A percentile compares a stretch with the other conserved stretches of the same genome.
These are phyloP conservation scores for Scelioninae gen. 2 DNA, from an alignment of 2,888 invertebrate genomes.

Conservation along the genomic window DNA sequence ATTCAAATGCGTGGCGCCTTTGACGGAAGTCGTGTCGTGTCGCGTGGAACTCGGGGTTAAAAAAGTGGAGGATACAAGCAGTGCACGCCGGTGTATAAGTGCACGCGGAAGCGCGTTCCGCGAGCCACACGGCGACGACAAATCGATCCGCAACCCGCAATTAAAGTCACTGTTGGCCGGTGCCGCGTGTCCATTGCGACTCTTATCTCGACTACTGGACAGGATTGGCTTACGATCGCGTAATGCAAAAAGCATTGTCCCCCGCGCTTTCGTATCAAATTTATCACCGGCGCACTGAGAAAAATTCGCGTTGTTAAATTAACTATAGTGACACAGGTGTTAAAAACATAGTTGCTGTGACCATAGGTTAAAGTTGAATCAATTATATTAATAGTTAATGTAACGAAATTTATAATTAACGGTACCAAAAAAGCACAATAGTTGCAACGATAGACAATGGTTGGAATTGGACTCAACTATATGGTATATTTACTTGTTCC, in stretches of 20 bases:
- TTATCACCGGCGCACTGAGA: too few species aligned
- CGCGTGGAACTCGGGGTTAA: slow-evolving; percentile 33
- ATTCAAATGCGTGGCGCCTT: slow-evolving; percentile 52
- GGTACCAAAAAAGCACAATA: too few species aligned
- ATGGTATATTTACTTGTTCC: too few species aligned
- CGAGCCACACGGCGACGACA: slow-evolving; percentile 56
- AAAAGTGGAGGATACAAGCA: slow-evolving; percentile 46
- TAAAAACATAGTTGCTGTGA: too few species aligned
- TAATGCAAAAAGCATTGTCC: slow-evolving; percentile 41
- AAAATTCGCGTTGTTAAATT: too few species aligned
- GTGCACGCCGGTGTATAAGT: slow-evolving; percentile 32
- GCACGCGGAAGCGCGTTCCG: slow-evolving; percentile 49
- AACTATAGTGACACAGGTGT: too few species aligned
- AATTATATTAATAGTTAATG: too few species aligned
- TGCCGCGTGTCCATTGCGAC: slow-evolving; percentile 42
- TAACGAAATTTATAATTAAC: too few species aligned
- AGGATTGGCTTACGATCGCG: slow-evolving; percentile 52
- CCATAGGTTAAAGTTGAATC: too few species aligned
- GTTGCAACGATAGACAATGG: too few species aligned
- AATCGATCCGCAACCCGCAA: slow-evolving; percentile 59
- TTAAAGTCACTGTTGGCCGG: slow-evolving; percentile 57
- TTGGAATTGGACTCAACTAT: too few species aligned
- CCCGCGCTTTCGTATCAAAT: slow-evolving; percentile 22
- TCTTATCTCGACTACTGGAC: slow-evolving; percentile 53
- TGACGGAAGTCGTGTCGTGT: slow-evolving; percentile 60